Percentiles rank a stretch among this genome's conserved stretches.
These are phyloP conservation scores for Brotula barbata DNA, from an alignment of 2,797 vertebrate genomes.

Conservation along the genomic window DNA sequence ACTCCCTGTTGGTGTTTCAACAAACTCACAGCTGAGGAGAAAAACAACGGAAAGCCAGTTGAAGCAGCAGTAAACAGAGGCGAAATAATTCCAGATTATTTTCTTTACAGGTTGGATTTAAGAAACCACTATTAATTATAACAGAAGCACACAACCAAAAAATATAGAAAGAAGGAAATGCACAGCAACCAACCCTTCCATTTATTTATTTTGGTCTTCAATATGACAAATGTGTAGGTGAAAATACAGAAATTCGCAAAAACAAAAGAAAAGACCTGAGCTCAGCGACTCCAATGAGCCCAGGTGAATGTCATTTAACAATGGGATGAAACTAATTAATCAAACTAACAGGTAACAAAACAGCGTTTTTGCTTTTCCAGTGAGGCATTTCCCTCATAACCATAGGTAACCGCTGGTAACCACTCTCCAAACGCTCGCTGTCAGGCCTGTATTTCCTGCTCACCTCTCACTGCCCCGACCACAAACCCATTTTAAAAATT, in stretches of 20 bases:
- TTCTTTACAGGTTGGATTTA: background rate
- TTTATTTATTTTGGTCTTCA: background rate
- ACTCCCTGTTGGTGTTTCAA: constrained; percentile 3
- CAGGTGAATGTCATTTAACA: background rate
- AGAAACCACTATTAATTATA: no score
- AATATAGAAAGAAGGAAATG: background rate
- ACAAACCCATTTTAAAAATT: constrained; percentile 61
- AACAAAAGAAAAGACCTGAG: background rate
- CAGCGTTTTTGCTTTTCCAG: background rate
- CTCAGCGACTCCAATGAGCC: background rate
- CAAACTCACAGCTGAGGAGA: constrained; percentile 2
- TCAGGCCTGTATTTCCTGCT: constrained; percentile 30
- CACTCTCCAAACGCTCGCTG: constrained; percentile 5
- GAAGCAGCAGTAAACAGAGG: constrained; percentile 1
- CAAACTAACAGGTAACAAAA: background rate
- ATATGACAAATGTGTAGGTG: background rate
- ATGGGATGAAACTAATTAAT: background rate
- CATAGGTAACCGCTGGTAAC: constrained; percentile 9
- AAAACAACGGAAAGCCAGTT: background rate
- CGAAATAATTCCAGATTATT: no score
- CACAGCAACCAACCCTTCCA: background rate
- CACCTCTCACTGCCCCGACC: constrained; percentile 48
- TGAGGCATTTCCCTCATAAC: background rate
- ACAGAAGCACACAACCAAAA: background rate
- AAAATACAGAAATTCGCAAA: background rate